Conservation (phyloP, 2,888 invertebrate species). For the Dryobotodes eremita region DNA sequence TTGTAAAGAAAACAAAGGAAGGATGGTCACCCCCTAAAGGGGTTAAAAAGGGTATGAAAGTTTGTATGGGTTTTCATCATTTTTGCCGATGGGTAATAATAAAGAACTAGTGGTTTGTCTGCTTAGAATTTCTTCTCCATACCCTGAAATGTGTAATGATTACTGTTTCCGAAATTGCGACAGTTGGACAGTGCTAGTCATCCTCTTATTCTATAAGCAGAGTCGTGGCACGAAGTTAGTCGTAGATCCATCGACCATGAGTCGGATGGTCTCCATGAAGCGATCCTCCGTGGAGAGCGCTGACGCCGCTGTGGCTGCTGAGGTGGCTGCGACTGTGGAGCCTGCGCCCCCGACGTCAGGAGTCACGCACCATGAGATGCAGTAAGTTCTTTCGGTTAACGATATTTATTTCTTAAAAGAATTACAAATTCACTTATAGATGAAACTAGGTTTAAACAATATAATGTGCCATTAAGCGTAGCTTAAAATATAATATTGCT, state of each 20-base stretch:
- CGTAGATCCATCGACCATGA: neutral
- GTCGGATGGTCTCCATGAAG: neutral
- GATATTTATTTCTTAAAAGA: neutral
- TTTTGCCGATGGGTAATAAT: neutral
- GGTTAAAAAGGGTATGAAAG: neutral
- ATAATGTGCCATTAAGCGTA: neutral
- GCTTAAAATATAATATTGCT: neutral
- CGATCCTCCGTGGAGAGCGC: neutral
- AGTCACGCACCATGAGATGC: constrained; percentile 33
- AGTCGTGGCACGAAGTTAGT: neutral
- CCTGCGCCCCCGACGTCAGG: accelerated
- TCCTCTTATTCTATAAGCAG: neutral
- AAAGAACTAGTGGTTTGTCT: neutral
- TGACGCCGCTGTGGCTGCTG: no score
- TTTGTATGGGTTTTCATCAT: neutral
- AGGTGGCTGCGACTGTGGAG: no score
- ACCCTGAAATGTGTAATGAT: neutral
- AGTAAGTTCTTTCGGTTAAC: constrained; percentile 24
- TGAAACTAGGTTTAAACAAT: neutral
- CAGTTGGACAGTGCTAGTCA: neutral
- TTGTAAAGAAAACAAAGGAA: no score
- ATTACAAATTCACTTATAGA: neutral
- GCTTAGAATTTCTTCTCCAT: neutral
- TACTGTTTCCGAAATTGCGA: neutral
- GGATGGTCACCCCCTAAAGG: no score